Evolutionary conservation across 1,140 invertebrate genomes (phyloP).

Genomic region (Ctenoplectra terminalis): DNA sequence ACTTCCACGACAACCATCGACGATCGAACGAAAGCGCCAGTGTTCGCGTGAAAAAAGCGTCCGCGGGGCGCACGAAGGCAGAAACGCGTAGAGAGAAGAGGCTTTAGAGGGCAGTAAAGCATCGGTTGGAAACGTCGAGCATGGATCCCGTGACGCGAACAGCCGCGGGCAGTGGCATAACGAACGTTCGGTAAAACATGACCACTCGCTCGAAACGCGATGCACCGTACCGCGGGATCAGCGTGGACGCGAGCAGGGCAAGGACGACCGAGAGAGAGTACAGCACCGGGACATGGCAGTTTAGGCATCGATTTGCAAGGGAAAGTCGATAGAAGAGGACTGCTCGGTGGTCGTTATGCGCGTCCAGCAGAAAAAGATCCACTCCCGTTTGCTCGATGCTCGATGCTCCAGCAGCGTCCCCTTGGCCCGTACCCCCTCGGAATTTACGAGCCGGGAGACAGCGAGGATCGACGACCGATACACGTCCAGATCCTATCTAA

Average conservation of each 20-base stretch:
- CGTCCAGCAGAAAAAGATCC: conserved; percentile 29
- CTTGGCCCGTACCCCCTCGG: conserved; percentile 61
- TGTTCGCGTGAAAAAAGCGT: conserved; percentile 6
- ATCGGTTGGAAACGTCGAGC: conserved; percentile 66
- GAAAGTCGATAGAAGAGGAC: conserved; percentile 69
- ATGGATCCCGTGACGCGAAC: conserved; percentile 32
- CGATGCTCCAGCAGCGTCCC: conserved; percentile 32
- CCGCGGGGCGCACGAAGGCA: conserved; percentile 31
- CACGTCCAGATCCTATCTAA: conserved; percentile 65
- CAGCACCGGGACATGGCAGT: conserved; percentile 51
- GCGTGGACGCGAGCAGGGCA: neutral
- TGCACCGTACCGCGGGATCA: conserved; percentile 41
- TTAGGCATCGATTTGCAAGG: conserved; percentile 80
- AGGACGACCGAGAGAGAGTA: conserved; percentile 21
- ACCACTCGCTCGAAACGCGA: conserved; percentile 66
- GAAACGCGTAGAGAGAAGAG: conserved; percentile 65
- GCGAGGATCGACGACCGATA: conserved; percentile 72
- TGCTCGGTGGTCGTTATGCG: conserved; percentile 45
- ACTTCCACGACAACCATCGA: neutral
- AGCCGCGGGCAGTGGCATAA: conserved; percentile 68
- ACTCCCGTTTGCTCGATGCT: conserved; percentile 24
- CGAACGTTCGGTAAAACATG: conserved; percentile 78
- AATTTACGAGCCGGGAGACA: conserved; percentile 73
- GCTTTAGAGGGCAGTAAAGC: conserved; percentile 68
- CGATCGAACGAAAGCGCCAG: conserved; percentile 12